phyloP scores from a whole-genome alignment of 2,888 invertebrate genomes.

The Diaprepes abbreviatus region DNA sequence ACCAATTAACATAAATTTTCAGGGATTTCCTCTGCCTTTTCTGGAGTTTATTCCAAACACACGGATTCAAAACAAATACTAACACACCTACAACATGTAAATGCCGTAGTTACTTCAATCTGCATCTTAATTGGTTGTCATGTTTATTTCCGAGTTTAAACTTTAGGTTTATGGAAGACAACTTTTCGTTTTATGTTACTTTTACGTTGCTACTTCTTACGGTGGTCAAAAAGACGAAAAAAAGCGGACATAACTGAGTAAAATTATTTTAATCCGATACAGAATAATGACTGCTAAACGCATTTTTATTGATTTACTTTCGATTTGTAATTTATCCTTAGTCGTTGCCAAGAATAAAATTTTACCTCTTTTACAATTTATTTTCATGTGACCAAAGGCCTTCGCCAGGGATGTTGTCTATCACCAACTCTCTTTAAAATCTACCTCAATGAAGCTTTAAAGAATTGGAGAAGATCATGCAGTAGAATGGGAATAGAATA shows the following conservation, averaged over 20 bases:
- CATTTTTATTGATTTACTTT: too few species aligned
- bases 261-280: too few species aligned
- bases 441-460: too few species aligned
- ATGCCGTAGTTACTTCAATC: constrained; percentile 66
- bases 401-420: too few species aligned
- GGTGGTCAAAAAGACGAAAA: constrained; percentile 2
- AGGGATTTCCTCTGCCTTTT: constrained; percentile 61
- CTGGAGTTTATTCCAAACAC: constrained; percentile 64
- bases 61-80: constrained; percentile 64
- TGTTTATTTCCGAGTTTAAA: constrained; percentile 66
- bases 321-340: too few species aligned
- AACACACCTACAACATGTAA: constrained; percentile 67
- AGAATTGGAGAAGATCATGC: too few species aligned
- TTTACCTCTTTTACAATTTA: too few species aligned
- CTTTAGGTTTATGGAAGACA: constrained; percentile 56
- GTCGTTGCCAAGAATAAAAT: too few species aligned
- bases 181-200: constrained; percentile 51
- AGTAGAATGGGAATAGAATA: too few species aligned
- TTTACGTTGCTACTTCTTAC: constrained; percentile 40
- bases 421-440: too few species aligned
- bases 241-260: not conserved
- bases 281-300: too few species aligned
- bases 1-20: constrained; percentile 64
- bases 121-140: constrained; percentile 69
- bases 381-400: too few species aligned